phyloP scores from a whole-genome alignment of 2,113 vertebrate species.

The Eudorcas thomsonii region DNA sequence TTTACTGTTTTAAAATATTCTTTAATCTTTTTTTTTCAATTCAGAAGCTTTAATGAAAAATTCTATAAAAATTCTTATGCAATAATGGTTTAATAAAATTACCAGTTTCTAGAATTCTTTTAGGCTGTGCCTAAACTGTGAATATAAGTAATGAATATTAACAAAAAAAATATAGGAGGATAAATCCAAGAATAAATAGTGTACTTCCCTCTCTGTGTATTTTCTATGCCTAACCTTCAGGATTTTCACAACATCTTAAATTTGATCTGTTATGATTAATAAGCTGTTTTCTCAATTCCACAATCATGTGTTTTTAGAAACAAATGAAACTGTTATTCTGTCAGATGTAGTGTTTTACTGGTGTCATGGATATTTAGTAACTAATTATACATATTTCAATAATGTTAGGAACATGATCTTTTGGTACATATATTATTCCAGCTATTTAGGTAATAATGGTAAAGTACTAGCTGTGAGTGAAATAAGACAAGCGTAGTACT shows the following conservation, averaged over 20 bases:
- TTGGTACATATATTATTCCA: conserved; percentile 8
- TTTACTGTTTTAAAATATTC: conserved; percentile 1
- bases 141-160: neutral
- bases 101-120: neutral
- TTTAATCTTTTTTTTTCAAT: neutral
- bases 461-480: conserved; percentile 18
- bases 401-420: conserved; percentile 30
- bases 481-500: neutral
- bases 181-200: conserved; percentile 1
- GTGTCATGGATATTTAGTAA: conserved; percentile 7
- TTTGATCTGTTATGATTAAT: neutral
- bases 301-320: conserved; percentile 37
- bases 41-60: conserved; percentile 28
- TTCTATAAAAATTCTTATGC: neutral
- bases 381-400: conserved; percentile 36
- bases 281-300: neutral
- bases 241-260: neutral
- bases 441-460: conserved; percentile 22
- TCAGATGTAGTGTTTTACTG: conserved; percentile 18
- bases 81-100: neutral
- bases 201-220: neutral
- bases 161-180: neutral
- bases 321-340: conserved; percentile 34
- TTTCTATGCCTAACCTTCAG: neutral
- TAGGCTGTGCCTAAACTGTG: neutral